Evolutionary conservation across 2,797 vertebrate species (phyloP), one percentile per base, ranked within the genome.

Genomic region (Peromyscus aztecus): DNA sequence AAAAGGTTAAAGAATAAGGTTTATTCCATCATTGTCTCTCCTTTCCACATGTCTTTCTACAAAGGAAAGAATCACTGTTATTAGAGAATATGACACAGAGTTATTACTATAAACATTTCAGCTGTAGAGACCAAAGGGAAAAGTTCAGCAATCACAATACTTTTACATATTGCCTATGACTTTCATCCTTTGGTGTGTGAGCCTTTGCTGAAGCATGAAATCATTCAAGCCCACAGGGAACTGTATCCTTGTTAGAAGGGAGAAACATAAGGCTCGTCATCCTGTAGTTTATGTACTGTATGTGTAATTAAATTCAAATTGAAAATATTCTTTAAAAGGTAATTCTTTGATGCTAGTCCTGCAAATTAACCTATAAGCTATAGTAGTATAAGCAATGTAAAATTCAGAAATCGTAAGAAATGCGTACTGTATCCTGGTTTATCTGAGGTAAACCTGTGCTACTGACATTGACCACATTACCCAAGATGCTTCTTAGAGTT

Each of bases 401-500:
- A 95, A 71, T 59, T 89, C 31, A 49, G 19, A 91, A 9, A 2
- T 55, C 0, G 69, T 94, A 80, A 92, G n/a, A 71, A 91, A 57
- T 75, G 2, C 84, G 31, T 80, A 37, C 17, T 67, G 37, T n/a
- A 73, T 87, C 63, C 71, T 4, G 52, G 76, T 21, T 71, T 84
- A 29, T 83, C 75, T 97, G 40, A 81, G 67, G 55, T 57, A 55
- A 93, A 12, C 63, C 12, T 90, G 29, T 69, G 24, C 29, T 92
- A 19, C 61, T 83, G 59, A 76, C 7, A 63, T 63, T 82, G 46
- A 11, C 34, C 67, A 40, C 37, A 57, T 67, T 90, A 8, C 14
- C 57, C 86, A 92, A 80, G 49, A 77, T 80, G 19, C 10, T 24
- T 92, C 17, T 93, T 76, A 78, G n/a, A 49, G 61, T 31, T 93